phyloP scores from a whole-genome alignment of 2,113 vertebrate genomes.

The Podarcis raffonei region DNA sequence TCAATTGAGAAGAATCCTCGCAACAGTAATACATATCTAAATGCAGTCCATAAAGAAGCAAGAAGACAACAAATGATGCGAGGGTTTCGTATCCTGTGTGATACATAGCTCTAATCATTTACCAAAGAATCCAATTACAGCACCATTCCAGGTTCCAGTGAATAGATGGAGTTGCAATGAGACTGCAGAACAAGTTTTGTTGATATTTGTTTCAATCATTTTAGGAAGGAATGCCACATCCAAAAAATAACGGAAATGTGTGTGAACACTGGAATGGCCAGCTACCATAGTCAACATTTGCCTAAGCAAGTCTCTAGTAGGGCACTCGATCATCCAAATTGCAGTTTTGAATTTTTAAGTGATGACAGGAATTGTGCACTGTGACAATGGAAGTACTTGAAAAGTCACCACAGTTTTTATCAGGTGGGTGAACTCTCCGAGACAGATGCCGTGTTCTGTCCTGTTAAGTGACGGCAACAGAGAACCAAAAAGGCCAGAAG shows the following conservation, averaged over 20 bases:
- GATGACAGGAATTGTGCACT: neutral
- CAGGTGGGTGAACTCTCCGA: neutral
- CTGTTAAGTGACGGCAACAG: neutral
- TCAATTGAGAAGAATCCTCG: conserved; percentile 24
- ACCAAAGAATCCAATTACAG: neutral
- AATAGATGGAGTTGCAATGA: conserved; percentile 3
- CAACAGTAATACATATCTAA: conserved; percentile 34
- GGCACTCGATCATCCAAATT: neutral
- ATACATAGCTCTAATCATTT: neutral
- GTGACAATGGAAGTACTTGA: neutral
- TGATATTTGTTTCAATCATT: neutral
- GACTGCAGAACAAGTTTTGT: neutral
- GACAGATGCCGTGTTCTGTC: neutral
- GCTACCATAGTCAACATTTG: neutral
- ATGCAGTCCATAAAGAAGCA: conserved; percentile 40
- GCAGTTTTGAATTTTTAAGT: conserved; percentile 13
- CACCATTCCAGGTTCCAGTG: neutral
- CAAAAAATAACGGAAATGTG: neutral
- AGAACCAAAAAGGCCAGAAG: neutral
- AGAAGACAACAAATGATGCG: conserved; percentile 62
- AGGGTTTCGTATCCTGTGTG: conserved; percentile 54
- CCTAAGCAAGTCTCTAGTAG: conserved; percentile 14
- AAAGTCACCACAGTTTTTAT: neutral
- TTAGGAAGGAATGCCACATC: conserved; percentile 6
- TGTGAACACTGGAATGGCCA: neutral